Evolutionary conservation across 2,113 vertebrate genomes (phyloP).

Genomic region (Aepyceros melampus): DNA sequence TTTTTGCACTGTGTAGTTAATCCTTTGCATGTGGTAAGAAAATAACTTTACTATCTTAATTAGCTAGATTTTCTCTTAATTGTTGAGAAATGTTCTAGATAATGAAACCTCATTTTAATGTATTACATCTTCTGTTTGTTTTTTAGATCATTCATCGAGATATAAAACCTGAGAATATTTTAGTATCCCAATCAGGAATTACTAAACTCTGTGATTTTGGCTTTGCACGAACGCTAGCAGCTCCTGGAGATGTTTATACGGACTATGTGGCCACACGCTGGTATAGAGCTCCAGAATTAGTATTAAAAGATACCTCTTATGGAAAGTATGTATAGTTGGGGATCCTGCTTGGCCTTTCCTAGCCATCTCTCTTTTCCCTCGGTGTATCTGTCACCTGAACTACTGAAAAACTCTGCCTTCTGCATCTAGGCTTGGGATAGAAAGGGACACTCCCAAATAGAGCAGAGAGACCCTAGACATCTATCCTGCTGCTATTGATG

Average conservation of each 20-base stretch:
- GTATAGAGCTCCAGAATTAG: conserved; percentile 74
- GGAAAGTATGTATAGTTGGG: conserved; percentile 67
- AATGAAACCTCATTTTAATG: conserved; percentile 45
- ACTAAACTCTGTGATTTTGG: conserved; percentile 78
- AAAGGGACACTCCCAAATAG: not conserved
- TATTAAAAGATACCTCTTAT: conserved; percentile 70
- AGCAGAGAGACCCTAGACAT: not conserved
- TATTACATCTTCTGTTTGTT: conserved; percentile 19
- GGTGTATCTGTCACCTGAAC: not conserved
- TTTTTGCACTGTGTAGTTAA: not conserved
- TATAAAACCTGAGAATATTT: conserved; percentile 79
- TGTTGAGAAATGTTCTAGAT: conserved; percentile 40
- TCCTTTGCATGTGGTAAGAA: not conserved
- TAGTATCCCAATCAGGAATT: conserved; percentile 74
- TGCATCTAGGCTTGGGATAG: not conserved
- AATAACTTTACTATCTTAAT: conserved; percentile 25
- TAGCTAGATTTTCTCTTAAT: not conserved
- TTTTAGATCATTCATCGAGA: conserved; percentile 72
- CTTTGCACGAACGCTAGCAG: conserved; percentile 74
- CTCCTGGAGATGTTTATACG: conserved; percentile 73
- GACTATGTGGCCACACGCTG: conserved; percentile 74
- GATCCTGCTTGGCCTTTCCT: not conserved
- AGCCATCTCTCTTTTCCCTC: not conserved
- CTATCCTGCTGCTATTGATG: not conserved
- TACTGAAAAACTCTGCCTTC: not conserved